phyloP scores from a whole-genome alignment of 2,888 invertebrate genomes.

The Aporophyla nigra region DNA sequence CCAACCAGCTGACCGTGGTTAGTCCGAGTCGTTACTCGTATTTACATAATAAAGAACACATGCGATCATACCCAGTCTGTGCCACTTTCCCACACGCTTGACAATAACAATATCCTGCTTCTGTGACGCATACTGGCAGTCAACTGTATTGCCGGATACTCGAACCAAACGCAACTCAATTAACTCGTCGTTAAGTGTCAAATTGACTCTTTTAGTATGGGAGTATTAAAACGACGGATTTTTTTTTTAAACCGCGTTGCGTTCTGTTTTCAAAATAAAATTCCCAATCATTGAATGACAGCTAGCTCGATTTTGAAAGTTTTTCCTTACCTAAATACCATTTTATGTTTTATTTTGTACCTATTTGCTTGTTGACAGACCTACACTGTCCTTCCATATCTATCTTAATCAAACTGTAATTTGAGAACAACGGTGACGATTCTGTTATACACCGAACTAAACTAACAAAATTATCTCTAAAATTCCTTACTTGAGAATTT shows the following conservation, averaged over 20 bases:
- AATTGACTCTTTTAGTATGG: neutral
- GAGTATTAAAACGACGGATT: neutral
- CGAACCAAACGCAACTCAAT: neutral
- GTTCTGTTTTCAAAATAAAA: neutral
- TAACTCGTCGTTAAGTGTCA: neutral
- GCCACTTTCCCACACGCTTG: conserved; percentile 71
- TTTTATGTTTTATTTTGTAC: too few species aligned
- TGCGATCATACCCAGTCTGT: conserved; percentile 71
- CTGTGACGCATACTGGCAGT: neutral
- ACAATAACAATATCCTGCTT: conserved; percentile 41
- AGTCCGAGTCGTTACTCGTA: conserved; percentile 55
- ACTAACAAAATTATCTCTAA: too few species aligned
- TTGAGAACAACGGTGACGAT: too few species aligned
- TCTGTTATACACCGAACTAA: too few species aligned
- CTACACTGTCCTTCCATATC: too few species aligned
- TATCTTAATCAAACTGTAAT: too few species aligned
- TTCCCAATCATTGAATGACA: neutral
- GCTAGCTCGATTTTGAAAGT: neutral
- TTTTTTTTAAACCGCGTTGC: neutral
- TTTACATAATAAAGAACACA: conserved; percentile 67
- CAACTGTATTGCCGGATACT: neutral
- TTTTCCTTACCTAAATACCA: neutral
- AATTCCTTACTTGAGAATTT: too few species aligned
- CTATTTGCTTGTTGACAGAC: too few species aligned
- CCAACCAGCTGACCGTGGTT: conserved; percentile 48